phyloP scores from a whole-genome alignment of 64 coral and sea anemone genomes.

The Stylophora pistillata region DNA sequence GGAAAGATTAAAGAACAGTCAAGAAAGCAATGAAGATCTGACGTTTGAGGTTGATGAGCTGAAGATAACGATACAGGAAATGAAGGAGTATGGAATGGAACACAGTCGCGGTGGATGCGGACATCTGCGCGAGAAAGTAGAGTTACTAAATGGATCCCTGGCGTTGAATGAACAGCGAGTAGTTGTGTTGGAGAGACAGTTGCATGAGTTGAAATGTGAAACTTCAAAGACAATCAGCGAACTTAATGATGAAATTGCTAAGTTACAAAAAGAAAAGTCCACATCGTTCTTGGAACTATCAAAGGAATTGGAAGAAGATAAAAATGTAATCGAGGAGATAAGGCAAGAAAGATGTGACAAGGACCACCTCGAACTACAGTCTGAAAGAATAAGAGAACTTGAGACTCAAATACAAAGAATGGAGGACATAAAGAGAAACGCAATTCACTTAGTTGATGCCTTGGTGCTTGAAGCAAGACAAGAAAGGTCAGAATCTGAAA shows the following conservation, averaged over 20 bases:
- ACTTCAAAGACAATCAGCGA: too few relatives aligned
- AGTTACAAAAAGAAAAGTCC: not conserved
- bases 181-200: not conserved
- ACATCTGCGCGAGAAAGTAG: slow-evolving; percentile 2
- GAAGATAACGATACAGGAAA: not conserved
- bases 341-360: not conserved
- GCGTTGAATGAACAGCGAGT: not conserved
- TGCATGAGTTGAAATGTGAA: not conserved
- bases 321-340: not conserved
- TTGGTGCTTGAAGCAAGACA: too few relatives aligned
- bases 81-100: not conserved
- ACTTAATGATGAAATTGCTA: not conserved
- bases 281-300: not conserved
- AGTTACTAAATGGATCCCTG: slow-evolving; percentile 8
- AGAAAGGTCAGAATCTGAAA: too few relatives aligned
- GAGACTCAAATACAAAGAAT: not conserved
- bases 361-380: not conserved
- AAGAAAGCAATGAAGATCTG: not conserved
- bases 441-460: too few relatives aligned
- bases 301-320: not conserved
- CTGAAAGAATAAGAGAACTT: not conserved
- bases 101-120: not conserved
- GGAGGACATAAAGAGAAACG: too few relatives aligned
- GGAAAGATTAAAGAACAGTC: not conserved
- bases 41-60: not conserved